Evolutionary conservation across 2,113 vertebrate species (phyloP).

Genomic region (Hemicordylus capensis): DNA sequence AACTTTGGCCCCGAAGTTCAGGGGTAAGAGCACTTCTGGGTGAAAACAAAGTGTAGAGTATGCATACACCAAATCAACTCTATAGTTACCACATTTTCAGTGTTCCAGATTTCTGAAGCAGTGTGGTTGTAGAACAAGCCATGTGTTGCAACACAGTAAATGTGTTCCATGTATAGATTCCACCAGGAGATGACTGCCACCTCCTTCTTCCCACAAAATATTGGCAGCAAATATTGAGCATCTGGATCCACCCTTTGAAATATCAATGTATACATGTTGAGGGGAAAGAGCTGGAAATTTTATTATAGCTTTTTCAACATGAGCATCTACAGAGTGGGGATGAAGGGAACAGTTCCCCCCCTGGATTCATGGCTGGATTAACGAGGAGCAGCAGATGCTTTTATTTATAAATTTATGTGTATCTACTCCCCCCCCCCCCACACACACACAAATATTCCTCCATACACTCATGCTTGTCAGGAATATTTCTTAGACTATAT

Average conservation of each 20-base stretch:
- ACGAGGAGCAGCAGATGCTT: too few relatives aligned
- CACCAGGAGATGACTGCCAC: background rate
- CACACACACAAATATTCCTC: too few relatives aligned
- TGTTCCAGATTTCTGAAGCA: background rate
- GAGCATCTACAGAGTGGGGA: background rate
- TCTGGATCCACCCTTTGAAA: background rate
- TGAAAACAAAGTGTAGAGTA: background rate
- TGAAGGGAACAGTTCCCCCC: background rate
- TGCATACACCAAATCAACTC: background rate
- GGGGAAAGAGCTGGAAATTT: background rate
- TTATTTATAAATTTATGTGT: too few relatives aligned
- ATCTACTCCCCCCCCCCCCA: too few relatives aligned
- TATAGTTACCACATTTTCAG: background rate
- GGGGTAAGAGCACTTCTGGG: too few relatives aligned
- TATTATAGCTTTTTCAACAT: background rate
- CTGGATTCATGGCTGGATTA: too few relatives aligned
- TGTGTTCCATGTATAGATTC: background rate
- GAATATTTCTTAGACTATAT: too few relatives aligned
- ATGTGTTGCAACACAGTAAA: background rate
- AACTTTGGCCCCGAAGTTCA: too few relatives aligned
- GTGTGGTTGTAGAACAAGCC: background rate
- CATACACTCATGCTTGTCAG: too few relatives aligned
- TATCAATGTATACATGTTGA: background rate
- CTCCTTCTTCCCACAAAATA: background rate
- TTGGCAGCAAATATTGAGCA: background rate